Evolutionary conservation across 2,113 vertebrate genomes (phyloP).

Genomic region (Carassius auratus): DNA sequence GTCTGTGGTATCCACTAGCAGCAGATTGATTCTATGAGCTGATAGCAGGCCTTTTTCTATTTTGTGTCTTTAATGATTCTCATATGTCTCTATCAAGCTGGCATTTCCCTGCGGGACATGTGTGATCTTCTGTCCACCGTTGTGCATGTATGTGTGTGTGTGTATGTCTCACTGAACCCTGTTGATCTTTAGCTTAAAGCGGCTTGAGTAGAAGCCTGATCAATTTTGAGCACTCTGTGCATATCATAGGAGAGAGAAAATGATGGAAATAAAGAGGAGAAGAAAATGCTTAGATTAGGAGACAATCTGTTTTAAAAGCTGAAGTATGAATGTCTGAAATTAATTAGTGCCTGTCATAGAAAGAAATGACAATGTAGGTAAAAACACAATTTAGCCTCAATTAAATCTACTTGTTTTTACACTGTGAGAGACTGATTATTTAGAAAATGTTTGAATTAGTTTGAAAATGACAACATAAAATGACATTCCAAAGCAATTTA

Average conservation of each 20-base stretch:
- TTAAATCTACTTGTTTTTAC: slow-evolving; percentile 27
- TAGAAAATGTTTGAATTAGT: background rate
- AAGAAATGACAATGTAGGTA: slow-evolving; percentile 29
- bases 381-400: slow-evolving; percentile 19
- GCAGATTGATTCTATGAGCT: slow-evolving; percentile 21
- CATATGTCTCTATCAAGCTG: slow-evolving; percentile 15
- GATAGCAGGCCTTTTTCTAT: slow-evolving; percentile 8
- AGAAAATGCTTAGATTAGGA: background rate
- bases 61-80: slow-evolving; percentile 32
- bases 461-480: background rate
- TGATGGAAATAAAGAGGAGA: background rate
- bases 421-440: background rate
- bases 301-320: slow-evolving; percentile 13
- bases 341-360: slow-evolving; percentile 34
- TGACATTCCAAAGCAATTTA: background rate
- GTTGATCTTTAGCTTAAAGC: slow-evolving; percentile 38
- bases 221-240: slow-evolving; percentile 35
- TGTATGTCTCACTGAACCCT: slow-evolving; percentile 16
- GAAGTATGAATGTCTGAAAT: slow-evolving; percentile 23
- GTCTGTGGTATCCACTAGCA: background rate
- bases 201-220: slow-evolving; percentile 30
- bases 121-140: slow-evolving; percentile 38
- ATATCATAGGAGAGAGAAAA: slow-evolving; percentile 1
- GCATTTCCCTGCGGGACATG: slow-evolving; percentile 13
- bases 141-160: slow-evolving; percentile 9